A percentile compares a stretch with the other conserved stretches of the same genome.
Evolutionary conservation across 2,888 invertebrate species (phyloP).

Genomic region (Hypolimnas misippus): DNA sequence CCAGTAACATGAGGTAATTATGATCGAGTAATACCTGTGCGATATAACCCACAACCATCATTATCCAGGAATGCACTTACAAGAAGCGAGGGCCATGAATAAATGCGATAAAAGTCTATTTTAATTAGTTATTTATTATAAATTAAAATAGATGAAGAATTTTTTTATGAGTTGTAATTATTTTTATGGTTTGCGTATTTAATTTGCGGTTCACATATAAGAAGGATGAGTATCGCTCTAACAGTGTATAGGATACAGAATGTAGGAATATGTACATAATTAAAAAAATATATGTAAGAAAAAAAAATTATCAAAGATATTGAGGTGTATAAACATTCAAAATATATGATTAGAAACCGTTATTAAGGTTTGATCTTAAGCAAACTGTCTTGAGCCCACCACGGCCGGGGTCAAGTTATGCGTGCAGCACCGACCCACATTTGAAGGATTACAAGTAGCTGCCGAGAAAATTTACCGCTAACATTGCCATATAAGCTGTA

Average conservation of each 20-base stretch:
- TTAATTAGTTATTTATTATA: slow-evolving; percentile 36
- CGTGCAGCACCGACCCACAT: slow-evolving; percentile 81
- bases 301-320: too few relatives aligned
- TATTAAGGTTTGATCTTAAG: slow-evolving; percentile 63
- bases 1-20: slow-evolving; percentile 39
- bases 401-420: slow-evolving; percentile 75
- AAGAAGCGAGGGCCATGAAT: slow-evolving; percentile 53
- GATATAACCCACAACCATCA: slow-evolving; percentile 53
- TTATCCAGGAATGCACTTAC: slow-evolving; percentile 53
- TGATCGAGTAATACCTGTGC: slow-evolving; percentile 55
- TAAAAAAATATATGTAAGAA: neutral
- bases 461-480: slow-evolving; percentile 83
- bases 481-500: slow-evolving; percentile 83
- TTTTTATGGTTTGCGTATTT: slow-evolving; percentile 3
- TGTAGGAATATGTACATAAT: too few relatives aligned
- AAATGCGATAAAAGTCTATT: slow-evolving; percentile 54
- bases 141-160: slow-evolving; percentile 19
- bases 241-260: too few relatives aligned
- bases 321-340: neutral
- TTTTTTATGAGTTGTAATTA: slow-evolving; percentile 9
- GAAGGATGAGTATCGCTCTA: neutral
- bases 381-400: slow-evolving; percentile 70
- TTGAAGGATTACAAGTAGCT: slow-evolving; percentile 83
- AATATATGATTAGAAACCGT: slow-evolving; percentile 36
- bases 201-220: slow-evolving; percentile 1